phyloP scores from a whole-genome alignment of 2,113 vertebrate species.

The Riparia riparia region DNA sequence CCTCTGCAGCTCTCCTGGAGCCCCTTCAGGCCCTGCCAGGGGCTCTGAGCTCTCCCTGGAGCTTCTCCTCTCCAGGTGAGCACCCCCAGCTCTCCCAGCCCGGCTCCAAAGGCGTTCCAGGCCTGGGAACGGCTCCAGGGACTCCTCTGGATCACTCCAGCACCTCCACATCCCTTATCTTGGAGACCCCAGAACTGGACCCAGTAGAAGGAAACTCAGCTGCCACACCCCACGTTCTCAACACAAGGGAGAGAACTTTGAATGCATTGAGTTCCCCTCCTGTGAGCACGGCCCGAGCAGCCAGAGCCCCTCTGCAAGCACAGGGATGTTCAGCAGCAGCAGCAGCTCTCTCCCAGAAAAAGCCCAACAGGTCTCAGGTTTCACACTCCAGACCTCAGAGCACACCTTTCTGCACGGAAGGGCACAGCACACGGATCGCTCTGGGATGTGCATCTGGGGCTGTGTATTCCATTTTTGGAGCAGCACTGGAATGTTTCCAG shows the following conservation, averaged over 20 bases:
- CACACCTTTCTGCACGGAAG: slow-evolving; percentile 66
- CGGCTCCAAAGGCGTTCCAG: not conserved
- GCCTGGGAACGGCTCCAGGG: rapidly evolving
- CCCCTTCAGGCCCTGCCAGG: not conserved
- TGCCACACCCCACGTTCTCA: not conserved
- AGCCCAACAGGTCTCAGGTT: slow-evolving; percentile 79
- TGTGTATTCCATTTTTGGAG: slow-evolving; percentile 77
- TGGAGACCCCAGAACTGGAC: not conserved
- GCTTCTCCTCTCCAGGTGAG: rapidly evolving
- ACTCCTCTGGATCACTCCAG: not conserved
- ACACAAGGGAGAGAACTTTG: not conserved
- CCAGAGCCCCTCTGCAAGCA: not conserved
- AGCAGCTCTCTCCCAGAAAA: not conserved
- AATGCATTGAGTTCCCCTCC: rapidly evolving
- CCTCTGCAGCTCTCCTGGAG: not conserved
- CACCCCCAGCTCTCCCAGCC: not conserved
- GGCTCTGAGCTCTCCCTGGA: not conserved
- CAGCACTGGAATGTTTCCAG: slow-evolving; percentile 75
- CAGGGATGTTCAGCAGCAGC: not conserved
- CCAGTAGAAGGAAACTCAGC: not conserved
- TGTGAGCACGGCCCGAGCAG: rapidly evolving
- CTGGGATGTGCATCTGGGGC: slow-evolving; percentile 59
- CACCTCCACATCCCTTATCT: rapidly evolving
- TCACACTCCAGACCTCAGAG: slow-evolving; percentile 20
- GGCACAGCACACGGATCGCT: slow-evolving; percentile 70